phyloP scores from a whole-genome alignment of 2,888 invertebrate species.

The Polydrusus cervinus region DNA sequence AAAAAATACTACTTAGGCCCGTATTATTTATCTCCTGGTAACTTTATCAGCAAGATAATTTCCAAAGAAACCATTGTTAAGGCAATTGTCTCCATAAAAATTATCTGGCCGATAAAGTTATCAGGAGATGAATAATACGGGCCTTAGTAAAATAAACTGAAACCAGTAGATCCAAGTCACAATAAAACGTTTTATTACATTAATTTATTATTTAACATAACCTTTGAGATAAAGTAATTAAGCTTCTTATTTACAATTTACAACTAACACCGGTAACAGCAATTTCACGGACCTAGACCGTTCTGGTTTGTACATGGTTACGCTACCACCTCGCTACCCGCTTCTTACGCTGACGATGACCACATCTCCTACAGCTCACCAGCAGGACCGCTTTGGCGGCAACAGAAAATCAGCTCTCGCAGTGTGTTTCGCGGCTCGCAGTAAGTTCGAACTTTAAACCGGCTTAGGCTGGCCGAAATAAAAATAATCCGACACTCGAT shows the following conservation, averaged over 20 bases:
- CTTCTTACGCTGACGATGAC: slow-evolving; percentile 54
- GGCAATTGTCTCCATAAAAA: too few species aligned
- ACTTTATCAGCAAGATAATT: too few species aligned
- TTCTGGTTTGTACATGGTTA: slow-evolving; percentile 19
- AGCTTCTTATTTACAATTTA: not conserved
- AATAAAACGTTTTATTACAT: too few species aligned
- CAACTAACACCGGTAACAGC: slow-evolving; percentile 20
- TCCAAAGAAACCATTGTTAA: too few species aligned
- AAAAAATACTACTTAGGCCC: too few species aligned
- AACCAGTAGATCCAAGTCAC: too few species aligned
- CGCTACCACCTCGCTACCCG: slow-evolving; percentile 11
- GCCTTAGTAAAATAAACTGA: too few species aligned
- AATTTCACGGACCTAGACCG: slow-evolving; percentile 30
- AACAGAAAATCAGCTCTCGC: slow-evolving; percentile 60
- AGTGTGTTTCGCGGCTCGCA: slow-evolving; percentile 70
- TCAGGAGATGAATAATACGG: too few species aligned
- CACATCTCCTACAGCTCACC: slow-evolving; percentile 55
- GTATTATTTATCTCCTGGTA: too few species aligned
- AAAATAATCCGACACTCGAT: slow-evolving; percentile 56
- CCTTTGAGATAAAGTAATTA: not conserved
- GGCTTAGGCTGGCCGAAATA: slow-evolving; percentile 59
- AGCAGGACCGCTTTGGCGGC: slow-evolving; percentile 57
- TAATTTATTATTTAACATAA: too few species aligned
- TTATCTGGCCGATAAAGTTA: too few species aligned
- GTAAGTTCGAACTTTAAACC: slow-evolving; percentile 59